These are phyloP conservation scores for Pteropus alecto DNA, from an alignment of 2,113 vertebrate genomes.

Conservation along the genomic window DNA sequence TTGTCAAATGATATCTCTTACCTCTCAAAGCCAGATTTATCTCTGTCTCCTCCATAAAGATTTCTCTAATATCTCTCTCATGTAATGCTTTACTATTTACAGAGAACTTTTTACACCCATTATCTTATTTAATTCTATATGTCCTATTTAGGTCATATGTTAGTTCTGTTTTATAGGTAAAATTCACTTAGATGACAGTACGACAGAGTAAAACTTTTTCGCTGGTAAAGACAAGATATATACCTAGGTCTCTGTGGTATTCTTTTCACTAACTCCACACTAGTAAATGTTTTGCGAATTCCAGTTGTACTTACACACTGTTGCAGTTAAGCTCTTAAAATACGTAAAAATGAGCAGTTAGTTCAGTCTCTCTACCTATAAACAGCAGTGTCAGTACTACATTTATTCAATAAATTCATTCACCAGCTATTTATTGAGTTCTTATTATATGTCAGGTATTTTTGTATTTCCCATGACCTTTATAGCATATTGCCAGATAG, in stretches of 20 bases:
- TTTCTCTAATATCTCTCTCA: not conserved
- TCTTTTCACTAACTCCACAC: not conserved
- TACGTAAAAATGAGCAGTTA: not conserved
- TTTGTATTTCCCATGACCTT: not conserved
- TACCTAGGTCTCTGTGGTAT: not conserved
- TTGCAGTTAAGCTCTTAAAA: not conserved
- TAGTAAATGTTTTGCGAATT: not conserved
- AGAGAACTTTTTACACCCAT: not conserved
- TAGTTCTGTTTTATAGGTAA: not conserved
- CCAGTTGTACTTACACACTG: not conserved
- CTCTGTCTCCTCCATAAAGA: not conserved
- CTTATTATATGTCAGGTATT: not conserved
- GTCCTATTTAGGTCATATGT: not conserved
- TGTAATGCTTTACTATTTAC: not conserved
- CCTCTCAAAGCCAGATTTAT: not conserved
- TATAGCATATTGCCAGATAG: not conserved
- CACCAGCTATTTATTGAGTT: not conserved
- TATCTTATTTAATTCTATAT: not conserved
- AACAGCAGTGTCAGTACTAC: not conserved
- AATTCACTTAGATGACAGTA: not conserved
- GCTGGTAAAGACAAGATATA: not conserved
- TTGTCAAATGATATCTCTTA: not conserved
- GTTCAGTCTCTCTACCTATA: not conserved
- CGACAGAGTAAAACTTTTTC: not conserved
- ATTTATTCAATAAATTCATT: constrained; percentile 2